These are phyloP conservation scores for Trissonchulus latispiculum DNA, from an alignment of 2,888 invertebrate species.

Conservation along the genomic window DNA sequence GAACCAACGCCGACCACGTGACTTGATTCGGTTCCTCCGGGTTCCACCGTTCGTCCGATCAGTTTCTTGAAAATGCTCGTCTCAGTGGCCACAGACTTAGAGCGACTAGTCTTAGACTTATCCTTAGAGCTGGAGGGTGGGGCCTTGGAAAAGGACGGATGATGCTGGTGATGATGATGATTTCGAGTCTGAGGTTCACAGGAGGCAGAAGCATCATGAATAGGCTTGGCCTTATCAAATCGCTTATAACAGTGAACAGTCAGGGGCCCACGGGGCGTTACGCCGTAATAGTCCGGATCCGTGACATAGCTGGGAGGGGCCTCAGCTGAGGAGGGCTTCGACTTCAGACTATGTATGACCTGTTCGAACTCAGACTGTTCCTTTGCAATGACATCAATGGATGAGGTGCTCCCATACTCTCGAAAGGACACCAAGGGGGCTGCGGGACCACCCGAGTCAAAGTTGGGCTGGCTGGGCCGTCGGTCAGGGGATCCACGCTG, in stretches of 20 bases:
- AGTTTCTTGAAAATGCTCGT: constrained; percentile 10
- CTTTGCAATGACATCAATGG: constrained; percentile 1
- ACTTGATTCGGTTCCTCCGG: background rate
- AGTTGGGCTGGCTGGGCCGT: background rate
- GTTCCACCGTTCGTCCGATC: background rate
- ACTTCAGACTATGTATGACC: background rate
- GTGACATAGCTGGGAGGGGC: background rate
- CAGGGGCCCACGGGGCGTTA: background rate
- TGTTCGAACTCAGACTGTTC: background rate
- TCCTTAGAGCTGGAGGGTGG: background rate
- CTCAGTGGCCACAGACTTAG: constrained; percentile 8
- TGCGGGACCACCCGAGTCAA: background rate
- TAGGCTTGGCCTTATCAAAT: background rate
- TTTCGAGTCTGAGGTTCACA: too few species aligned
- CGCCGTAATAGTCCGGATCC: background rate
- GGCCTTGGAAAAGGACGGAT: too few species aligned
- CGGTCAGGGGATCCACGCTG: background rate
- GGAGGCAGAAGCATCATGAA: background rate
- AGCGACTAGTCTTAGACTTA: constrained; percentile 12
- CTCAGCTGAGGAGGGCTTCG: background rate
- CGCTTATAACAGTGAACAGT: too few species aligned
- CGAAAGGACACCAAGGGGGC: constrained; percentile 8
- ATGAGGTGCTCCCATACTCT: constrained; percentile 10
- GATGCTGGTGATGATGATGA: too few species aligned
- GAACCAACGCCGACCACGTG: too few species aligned